Percentiles rank a stretch among this genome's conserved stretches.
phyloP scores from a whole-genome alignment of 2,797 vertebrate species.

The Macropus fuliginosus region DNA sequence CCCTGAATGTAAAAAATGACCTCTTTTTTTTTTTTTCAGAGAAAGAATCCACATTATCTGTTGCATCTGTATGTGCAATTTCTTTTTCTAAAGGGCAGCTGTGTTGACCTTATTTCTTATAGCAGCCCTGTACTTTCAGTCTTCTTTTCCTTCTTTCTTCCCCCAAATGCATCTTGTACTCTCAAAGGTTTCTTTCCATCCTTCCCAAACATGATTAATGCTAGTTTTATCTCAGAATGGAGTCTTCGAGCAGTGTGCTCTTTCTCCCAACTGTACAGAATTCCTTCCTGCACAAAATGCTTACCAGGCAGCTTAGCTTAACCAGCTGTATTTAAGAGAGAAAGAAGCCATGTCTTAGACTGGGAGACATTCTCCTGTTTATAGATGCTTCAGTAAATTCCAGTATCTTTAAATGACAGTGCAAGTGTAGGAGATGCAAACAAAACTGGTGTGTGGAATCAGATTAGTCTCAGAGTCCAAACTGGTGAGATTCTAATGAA shows the following conservation, averaged over 20 bases:
- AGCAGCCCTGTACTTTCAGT: constrained; percentile 52
- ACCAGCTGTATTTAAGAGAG: constrained; percentile 53
- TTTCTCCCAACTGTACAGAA: background rate
- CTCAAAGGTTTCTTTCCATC: constrained; percentile 36
- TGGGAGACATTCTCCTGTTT: background rate
- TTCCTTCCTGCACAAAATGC: constrained; percentile 57
- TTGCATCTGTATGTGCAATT: constrained; percentile 62
- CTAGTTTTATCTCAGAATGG: constrained; percentile 67
- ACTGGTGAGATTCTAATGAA: constrained; percentile 56
- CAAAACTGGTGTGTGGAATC: background rate
- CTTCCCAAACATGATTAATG: constrained; percentile 61
- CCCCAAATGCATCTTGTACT: constrained; percentile 39
- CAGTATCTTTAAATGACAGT: constrained; percentile 31
- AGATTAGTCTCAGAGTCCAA: constrained; percentile 52
- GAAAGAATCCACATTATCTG: constrained; percentile 28
- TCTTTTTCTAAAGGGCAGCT: constrained; percentile 53
- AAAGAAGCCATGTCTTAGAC: constrained; percentile 1
- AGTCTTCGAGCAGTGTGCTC: constrained; percentile 9
- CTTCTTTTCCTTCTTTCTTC: constrained; percentile 23
- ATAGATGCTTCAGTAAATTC: constrained; percentile 38
- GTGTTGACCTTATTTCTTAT: constrained; percentile 70
- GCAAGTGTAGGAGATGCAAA: constrained; percentile 53
- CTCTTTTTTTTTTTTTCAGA: constrained; percentile 46
- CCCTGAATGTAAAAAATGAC: constrained; percentile 45
- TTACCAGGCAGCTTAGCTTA: constrained; percentile 48